Evolutionary conservation across 2,113 vertebrate genomes (phyloP), one percentile per base, ranked within the genome.

Genomic region (Larimichthys polyactis): DNA sequence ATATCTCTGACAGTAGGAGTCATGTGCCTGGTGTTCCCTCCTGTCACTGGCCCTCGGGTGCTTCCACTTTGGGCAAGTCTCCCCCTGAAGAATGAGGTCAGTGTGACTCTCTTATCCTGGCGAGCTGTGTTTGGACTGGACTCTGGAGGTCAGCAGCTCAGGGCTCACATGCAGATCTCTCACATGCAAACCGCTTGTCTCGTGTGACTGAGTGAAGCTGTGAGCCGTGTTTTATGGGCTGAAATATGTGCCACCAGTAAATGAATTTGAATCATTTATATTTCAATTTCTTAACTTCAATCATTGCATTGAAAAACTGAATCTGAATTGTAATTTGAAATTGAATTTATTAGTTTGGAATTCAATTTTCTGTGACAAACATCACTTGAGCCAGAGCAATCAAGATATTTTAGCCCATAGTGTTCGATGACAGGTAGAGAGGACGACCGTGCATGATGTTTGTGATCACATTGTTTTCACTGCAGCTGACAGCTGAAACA

Each of bases 11-110:
- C 64, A 32, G 79, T 54, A 58, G 32, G 15, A 66, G 84, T 80
- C 82, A 76, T 79, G 75, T 71, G 75, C n/a, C 75, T 5, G 27
- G 54, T 69, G 69, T 32, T 29, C 55, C 63, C 52, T 10, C 52
- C 62, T 57, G 71, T 16, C 69, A 52, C 60, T 81, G 76, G 63
- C 46, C 44, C 65, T 10, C 54, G 40, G 62, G 49, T 75, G 71
- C 46, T 70, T 60, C 24, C 69, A 60, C 22, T 75, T 60, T 76
- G 74, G 58, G 19, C 0, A 0, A 44, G 43, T 71, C 36, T 16
- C 24, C 52, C 71, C 46, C 62, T 20, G 49, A 79, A 57, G 67
- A 90, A 90, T 79, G 79, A 79, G 85, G 81, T 79, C 85, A 89
- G 24, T 55, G 69, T 80, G 77, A 74, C 76, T 76, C 24, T 36